A percentile compares a stretch with the other conserved stretches of the same genome.
These are phyloP conservation scores for Melanotaenia duboulayi DNA, from an alignment of 2,113 vertebrate species.

Conservation along the genomic window DNA sequence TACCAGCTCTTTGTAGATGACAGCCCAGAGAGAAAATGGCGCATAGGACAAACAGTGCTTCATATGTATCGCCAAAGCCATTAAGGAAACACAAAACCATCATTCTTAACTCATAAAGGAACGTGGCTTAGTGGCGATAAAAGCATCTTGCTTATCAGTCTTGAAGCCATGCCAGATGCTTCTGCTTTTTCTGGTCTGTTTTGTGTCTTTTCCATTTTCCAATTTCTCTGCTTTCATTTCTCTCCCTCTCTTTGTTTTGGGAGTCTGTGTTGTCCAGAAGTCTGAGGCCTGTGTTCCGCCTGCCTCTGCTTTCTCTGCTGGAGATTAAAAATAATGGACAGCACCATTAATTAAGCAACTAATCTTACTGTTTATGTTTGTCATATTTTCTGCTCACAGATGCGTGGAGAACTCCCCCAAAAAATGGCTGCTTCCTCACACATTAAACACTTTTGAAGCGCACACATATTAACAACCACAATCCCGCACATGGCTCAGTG, in stretches of 20 bases:
- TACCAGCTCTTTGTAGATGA: slow-evolving; percentile 61
- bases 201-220: slow-evolving; percentile 69
- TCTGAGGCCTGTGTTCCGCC: slow-evolving; percentile 70
- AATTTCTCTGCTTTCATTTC: slow-evolving; percentile 64
- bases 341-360: slow-evolving; percentile 77
- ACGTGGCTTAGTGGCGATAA: slow-evolving; percentile 64
- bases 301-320: slow-evolving; percentile 53
- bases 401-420: slow-evolving; percentile 45
- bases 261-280: slow-evolving; percentile 68
- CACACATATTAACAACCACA: slow-evolving; percentile 8
- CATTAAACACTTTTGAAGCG: slow-evolving; percentile 19
- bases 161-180: slow-evolving; percentile 55
- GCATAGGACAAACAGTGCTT: slow-evolving; percentile 57
- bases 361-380: slow-evolving; percentile 76
- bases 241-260: slow-evolving; percentile 51
- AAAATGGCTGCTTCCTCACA: slow-evolving; percentile 38
- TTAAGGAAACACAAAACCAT: slow-evolving; percentile 63
- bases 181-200: slow-evolving; percentile 66
- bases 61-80: slow-evolving; percentile 64
- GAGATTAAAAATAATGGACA: slow-evolving; percentile 81
- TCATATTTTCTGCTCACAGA: slow-evolving; percentile 72
- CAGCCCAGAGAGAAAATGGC: slow-evolving; percentile 57
- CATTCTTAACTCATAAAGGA: slow-evolving; percentile 47
- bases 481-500: slow-evolving; percentile 7
- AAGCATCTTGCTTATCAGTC: slow-evolving; percentile 73